These are phyloP conservation scores for Phaenicophaeus curvirostris DNA, from an alignment of 2,797 vertebrate species.

Conservation along the genomic window DNA sequence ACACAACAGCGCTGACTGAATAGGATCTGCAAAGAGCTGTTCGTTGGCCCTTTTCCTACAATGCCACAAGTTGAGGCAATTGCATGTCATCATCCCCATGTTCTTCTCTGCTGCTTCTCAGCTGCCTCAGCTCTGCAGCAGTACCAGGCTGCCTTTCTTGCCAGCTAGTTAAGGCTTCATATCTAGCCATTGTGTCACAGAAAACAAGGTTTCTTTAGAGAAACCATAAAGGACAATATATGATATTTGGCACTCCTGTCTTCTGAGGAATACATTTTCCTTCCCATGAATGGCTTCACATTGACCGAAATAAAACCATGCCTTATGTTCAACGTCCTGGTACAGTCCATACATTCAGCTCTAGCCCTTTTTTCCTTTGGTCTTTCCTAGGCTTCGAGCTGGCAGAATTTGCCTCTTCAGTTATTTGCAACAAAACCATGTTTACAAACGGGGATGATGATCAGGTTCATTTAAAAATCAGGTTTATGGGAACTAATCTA, in stretches of 20 bases:
- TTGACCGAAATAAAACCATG: neutral
- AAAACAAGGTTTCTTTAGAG: neutral
- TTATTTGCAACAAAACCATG: conserved; percentile 12
- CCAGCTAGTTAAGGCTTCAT: neutral
- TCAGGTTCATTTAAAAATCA: conserved; percentile 42
- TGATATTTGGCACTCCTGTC: neutral
- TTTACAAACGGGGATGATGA: conserved; percentile 31
- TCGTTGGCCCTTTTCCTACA: neutral
- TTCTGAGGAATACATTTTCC: neutral
- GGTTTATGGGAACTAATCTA: conserved; percentile 55
- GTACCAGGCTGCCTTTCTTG: neutral
- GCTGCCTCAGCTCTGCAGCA: neutral
- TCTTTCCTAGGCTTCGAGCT: neutral
- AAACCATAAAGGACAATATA: neutral
- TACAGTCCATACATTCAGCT: neutral
- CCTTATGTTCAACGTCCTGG: neutral
- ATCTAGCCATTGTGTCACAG: neutral
- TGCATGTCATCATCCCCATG: neutral
- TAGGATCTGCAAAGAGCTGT: neutral
- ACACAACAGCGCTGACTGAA: neutral
- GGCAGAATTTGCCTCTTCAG: neutral
- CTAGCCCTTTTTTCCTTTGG: neutral
- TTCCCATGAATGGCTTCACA: neutral
- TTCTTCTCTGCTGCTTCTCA: neutral
- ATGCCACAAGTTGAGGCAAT: neutral